Percentiles rank a stretch among this genome's conserved stretches.
These are phyloP conservation scores for Druceiella hillmani DNA, from an alignment of 2,888 invertebrate species.

Conservation along the genomic window DNA sequence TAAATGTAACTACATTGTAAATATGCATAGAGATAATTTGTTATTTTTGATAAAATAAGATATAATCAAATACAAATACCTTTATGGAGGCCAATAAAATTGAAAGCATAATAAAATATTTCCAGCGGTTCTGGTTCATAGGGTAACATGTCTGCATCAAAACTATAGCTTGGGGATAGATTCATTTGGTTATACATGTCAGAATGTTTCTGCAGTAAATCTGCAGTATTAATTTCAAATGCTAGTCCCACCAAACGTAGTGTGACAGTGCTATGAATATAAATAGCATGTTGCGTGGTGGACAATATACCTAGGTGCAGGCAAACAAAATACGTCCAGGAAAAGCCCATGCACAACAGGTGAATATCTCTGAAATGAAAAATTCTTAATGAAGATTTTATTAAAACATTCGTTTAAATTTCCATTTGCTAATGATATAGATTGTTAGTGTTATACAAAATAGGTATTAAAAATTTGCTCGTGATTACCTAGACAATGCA, in stretches of 20 bases:
- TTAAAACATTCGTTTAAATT: no score
- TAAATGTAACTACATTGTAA: no score
- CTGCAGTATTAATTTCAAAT: conserved; percentile 63
- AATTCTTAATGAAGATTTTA: no score
- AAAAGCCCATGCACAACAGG: conserved; percentile 62
- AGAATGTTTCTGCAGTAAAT: conserved; percentile 26
- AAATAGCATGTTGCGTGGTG: conserved; percentile 64
- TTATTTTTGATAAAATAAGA: no score
- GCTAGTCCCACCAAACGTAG: conserved; percentile 78
- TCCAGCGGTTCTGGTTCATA: conserved; percentile 50
- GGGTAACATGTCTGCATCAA: conserved; percentile 28
- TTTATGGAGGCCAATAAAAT: conserved; percentile 79
- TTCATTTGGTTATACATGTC: conserved; percentile 22
- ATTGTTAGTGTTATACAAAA: no score
- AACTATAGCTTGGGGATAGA: conserved; percentile 26
- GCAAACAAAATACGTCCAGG: conserved; percentile 72
- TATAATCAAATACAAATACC: conserved; percentile 53
- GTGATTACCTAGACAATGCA: no score
- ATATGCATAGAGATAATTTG: no score
- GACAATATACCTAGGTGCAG: conserved; percentile 64
- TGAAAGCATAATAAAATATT: conserved; percentile 72
- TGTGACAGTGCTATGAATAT: conserved; percentile 76
- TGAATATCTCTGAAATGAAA: conserved; percentile 61
- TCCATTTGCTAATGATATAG: no score
- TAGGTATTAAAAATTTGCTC: no score